Evolutionary conservation across 1,140 invertebrate genomes (phyloP).

Genomic region (Drosophila teissieri): DNA sequence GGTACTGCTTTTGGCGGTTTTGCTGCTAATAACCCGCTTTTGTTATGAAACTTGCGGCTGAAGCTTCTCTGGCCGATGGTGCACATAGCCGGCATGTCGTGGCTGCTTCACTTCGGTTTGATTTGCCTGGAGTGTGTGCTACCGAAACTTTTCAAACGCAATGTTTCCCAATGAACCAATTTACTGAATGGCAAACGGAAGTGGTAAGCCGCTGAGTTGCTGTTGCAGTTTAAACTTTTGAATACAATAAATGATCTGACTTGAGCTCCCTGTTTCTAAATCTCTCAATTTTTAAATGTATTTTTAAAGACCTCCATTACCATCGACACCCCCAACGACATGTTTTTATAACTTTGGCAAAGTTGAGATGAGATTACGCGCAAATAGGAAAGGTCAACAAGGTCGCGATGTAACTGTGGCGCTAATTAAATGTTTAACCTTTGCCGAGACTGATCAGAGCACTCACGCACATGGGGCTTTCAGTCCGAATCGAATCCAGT

Average conservation of each 20-base stretch:
- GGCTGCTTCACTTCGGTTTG: not conserved
- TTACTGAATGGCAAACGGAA: conserved; percentile 11
- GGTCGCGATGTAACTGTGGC: not conserved
- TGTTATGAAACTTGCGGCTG: conserved; percentile 55
- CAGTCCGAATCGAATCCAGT: conserved; percentile 26
- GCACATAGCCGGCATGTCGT: not conserved
- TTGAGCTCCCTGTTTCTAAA: no score
- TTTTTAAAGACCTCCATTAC: no score
- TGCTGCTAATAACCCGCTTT: conserved; percentile 57
- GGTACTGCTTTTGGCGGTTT: conserved; percentile 54
- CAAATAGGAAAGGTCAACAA: conserved; percentile 1
- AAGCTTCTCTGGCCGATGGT: conserved; percentile 1
- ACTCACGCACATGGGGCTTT: conserved; percentile 19
- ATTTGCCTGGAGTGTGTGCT: conserved; percentile 4
- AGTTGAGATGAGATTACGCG: not conserved
- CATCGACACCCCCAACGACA: no score
- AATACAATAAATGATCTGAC: no score
- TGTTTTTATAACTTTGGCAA: not conserved
- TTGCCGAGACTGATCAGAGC: conserved; percentile 22
- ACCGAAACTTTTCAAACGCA: conserved; percentile 10
- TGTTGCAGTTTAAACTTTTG: not conserved
- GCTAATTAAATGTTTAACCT: conserved; percentile 59
- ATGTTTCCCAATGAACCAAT: conserved; percentile 2
- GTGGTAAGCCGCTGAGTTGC: conserved; percentile 11
- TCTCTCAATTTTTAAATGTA: no score